These are phyloP conservation scores for Pedicia rivosa DNA, from an alignment of 2,888 invertebrate species.

Conservation along the genomic window DNA sequence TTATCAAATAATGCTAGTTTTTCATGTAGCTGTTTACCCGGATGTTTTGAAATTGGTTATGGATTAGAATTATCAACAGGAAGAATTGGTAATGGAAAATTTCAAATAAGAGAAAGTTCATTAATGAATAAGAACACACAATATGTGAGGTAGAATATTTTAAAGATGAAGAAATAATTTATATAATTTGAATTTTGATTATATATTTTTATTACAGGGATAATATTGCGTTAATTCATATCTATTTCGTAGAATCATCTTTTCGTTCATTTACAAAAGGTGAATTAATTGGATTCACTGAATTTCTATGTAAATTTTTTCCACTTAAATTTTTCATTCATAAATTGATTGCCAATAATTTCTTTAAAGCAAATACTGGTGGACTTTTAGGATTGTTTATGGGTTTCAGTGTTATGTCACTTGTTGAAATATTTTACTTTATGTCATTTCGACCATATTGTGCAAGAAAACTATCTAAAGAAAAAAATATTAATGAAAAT, in stretches of 20 bases:
- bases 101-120: slow-evolving; percentile 21
- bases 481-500: too few species aligned
- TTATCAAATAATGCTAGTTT: slow-evolving; percentile 5
- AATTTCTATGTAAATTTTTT: too few species aligned
- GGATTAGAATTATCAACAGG: slow-evolving; percentile 42
- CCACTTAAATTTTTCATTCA: too few species aligned
- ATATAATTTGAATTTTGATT: too few species aligned
- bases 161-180: too few species aligned
- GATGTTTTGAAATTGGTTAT: slow-evolving; percentile 60
- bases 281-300: slow-evolving; percentile 66
- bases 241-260: slow-evolving; percentile 53
- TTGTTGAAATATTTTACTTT: slow-evolving; percentile 61
- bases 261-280: slow-evolving; percentile 59
- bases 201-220: slow-evolving; percentile 32
- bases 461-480: slow-evolving; percentile 15
- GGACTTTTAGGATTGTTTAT: slow-evolving; percentile 66
- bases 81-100: slow-evolving; percentile 32
- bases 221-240: slow-evolving; percentile 56
- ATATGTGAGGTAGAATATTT: slow-evolving; percentile 1
- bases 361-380: slow-evolving; percentile 76
- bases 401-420: slow-evolving; percentile 70
- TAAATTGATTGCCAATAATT: too few species aligned
- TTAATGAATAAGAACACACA: slow-evolving; percentile 27
- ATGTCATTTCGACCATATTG: slow-evolving; percentile 47
- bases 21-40: slow-evolving; percentile 43